Evolutionary conservation across 2,113 vertebrate genomes (phyloP), one percentile per base, ranked within the genome.

Genomic region (Brienomyrus brachyistius): DNA sequence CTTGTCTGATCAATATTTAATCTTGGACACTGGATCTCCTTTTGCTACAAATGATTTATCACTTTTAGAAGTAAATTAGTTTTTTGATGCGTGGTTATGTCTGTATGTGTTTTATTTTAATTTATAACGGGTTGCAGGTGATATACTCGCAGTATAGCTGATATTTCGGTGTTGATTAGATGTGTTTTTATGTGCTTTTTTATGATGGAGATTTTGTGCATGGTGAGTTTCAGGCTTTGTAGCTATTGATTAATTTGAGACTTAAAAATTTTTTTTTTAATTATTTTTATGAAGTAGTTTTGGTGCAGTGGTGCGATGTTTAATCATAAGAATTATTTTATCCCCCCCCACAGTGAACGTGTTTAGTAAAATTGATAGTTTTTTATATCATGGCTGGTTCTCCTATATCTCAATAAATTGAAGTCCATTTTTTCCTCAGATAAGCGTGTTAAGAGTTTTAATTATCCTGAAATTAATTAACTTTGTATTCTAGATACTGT

Each of bases 1-100:
- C 43, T 47, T 89, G 45, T 59, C 88, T 89, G 40, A 84, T 89
- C 15, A 59, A 62, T 59, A 45, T 89, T 84, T 84, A 84, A 83
- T 89, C 13, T 84, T 89, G n/a, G 13, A 83, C 52, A 27, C 19
- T 17, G 50, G 77, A 56, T 84, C 52, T 85, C 43, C 56, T 84
- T 84, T 59, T 89, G 80, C 48, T 45, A 82, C 77, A 84, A 17
- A 62, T 51, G 6, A 88, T 88, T 88, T 66, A 62, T 88, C 6
- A 1, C 40, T 88, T 59, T 62, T 59, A n/a, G 40, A 88, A 62
- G 35, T 45, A 88, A 88, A 88, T 88, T 45, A 43, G 27, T 19
- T 59, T 59, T 59, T 88, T 88, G 40, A 47, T 54, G 47, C 50
- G 50, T 89, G 0, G 48, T 5, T 59, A 47, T 88, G 56, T 27